These are phyloP conservation scores for Scolanthus callimorphus DNA, from an alignment of 92 coral and sea anemone genomes.

Conservation along the genomic window DNA sequence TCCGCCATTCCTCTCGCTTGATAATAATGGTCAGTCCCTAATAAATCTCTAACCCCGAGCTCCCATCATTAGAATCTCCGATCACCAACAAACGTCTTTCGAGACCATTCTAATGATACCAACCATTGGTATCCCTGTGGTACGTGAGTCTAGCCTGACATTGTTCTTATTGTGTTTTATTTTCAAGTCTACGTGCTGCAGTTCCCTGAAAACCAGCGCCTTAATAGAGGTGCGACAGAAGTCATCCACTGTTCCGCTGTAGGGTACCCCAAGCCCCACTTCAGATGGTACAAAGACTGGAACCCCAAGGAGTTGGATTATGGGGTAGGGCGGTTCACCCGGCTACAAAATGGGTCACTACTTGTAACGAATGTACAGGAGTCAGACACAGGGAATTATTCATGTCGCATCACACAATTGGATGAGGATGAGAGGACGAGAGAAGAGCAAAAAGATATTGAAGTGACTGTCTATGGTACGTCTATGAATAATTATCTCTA, in stretches of 20 bases:
- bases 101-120: too few relatives aligned
- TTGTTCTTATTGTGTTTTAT: too few relatives aligned
- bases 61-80: too few relatives aligned
- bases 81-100: too few relatives aligned
- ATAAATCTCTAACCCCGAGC: too few relatives aligned
- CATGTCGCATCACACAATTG: constrained; percentile 72
- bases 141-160: too few relatives aligned
- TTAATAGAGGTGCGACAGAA: constrained; percentile 37
- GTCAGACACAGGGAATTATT: constrained; percentile 45
- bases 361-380: constrained; percentile 48
- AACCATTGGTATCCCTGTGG: too few relatives aligned
- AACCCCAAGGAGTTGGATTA: constrained; percentile 2
- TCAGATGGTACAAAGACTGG: constrained; percentile 63
- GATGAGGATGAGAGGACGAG: constrained; percentile 43
- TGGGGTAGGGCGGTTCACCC: constrained; percentile 34
- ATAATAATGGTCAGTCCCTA: too few relatives aligned
- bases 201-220: constrained; percentile 49
- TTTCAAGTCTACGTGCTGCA: constrained; percentile 63
- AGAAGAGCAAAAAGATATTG: constrained; percentile 47
- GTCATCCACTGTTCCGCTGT: constrained; percentile 49
- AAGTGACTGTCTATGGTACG: constrained; percentile 65
- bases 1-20: too few relatives aligned
- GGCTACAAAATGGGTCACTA: constrained; percentile 57
- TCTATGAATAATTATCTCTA: too few relatives aligned
- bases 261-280: constrained; percentile 63